Evolutionary conservation across 2,113 vertebrate genomes (phyloP).

Genomic region (Oceanodroma tethys): DNA sequence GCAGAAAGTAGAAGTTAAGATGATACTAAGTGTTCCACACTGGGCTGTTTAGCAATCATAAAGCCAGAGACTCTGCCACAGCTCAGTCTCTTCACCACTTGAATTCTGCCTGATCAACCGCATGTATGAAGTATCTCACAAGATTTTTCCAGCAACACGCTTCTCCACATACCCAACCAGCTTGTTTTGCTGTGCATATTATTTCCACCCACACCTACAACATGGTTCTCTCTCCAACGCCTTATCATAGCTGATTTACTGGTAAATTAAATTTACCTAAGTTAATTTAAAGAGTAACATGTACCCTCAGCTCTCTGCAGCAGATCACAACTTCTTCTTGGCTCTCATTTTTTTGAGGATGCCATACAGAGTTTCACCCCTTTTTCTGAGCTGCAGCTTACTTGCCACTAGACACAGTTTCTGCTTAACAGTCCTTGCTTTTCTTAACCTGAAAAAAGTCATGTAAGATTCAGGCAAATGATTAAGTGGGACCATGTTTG

Average conservation of each 20-base stretch:
- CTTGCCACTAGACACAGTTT: background rate
- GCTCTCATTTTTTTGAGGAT: background rate
- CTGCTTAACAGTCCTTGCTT: background rate
- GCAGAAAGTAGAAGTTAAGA: background rate
- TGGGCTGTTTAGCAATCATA: background rate
- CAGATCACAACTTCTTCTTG: background rate
- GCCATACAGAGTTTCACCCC: background rate
- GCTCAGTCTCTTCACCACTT: background rate
- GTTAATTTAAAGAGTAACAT: background rate
- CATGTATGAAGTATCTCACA: background rate
- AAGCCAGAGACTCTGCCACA: background rate
- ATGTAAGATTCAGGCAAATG: background rate
- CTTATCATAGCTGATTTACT: background rate
- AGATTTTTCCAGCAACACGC: background rate
- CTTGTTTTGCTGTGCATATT: background rate
- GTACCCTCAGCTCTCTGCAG: background rate
- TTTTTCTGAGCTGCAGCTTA: background rate
- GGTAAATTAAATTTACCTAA: slow-evolving; percentile 7
- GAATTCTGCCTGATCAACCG: background rate
- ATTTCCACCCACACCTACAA: slow-evolving; percentile 20
- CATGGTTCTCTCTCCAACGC: background rate
- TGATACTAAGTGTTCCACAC: background rate
- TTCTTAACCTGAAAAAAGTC: background rate
- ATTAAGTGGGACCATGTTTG: background rate
- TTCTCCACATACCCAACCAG: background rate